These are phyloP conservation scores for Agonopterix arenella DNA, from an alignment of 2,888 invertebrate genomes.

Conservation along the genomic window DNA sequence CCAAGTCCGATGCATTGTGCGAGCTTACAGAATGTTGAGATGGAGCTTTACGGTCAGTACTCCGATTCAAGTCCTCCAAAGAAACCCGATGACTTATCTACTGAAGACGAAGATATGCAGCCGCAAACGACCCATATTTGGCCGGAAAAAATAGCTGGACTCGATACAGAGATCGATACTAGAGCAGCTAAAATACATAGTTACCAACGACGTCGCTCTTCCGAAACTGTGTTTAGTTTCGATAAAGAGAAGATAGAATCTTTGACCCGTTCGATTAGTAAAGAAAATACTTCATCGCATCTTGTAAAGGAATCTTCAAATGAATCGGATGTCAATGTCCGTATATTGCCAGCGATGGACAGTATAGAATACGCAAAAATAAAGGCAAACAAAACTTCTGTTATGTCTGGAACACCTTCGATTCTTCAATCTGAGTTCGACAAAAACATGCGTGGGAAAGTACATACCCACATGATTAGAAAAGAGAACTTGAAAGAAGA, in stretches of 20 bases:
- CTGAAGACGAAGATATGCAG: slow-evolving; percentile 72
- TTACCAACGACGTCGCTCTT: slow-evolving; percentile 80
- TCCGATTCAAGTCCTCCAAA: slow-evolving; percentile 52
- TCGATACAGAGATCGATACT: slow-evolving; percentile 68
- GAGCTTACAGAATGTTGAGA: slow-evolving; percentile 83
- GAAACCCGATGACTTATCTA: slow-evolving; percentile 64
- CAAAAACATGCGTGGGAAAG: slow-evolving; percentile 66
- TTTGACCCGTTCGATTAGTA: slow-evolving; percentile 75
- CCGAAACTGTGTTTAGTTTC: slow-evolving; percentile 85
- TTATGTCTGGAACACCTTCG: slow-evolving; percentile 64
- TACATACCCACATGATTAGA: slow-evolving; percentile 59
- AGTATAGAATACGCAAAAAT: slow-evolving; percentile 76
- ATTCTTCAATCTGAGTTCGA: slow-evolving; percentile 80
- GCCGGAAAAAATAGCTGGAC: slow-evolving; percentile 72
- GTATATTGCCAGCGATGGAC: slow-evolving; percentile 70
- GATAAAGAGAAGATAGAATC: slow-evolving; percentile 86
- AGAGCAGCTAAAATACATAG: slow-evolving; percentile 64
- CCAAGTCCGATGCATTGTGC: slow-evolving; percentile 80
- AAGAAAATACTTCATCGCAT: slow-evolving; percentile 50
- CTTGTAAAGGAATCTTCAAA: slow-evolving; percentile 70
- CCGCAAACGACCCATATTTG: slow-evolving; percentile 71
- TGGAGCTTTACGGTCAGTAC: slow-evolving; percentile 76
- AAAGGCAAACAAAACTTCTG: slow-evolving; percentile 61
- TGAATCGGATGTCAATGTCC: slow-evolving; percentile 69
- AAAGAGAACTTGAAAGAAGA: slow-evolving; percentile 79